Base-by-base conservation (phyloP, 1,140 invertebrate genomes). In the Saccostrea cuccullata region DNA sequence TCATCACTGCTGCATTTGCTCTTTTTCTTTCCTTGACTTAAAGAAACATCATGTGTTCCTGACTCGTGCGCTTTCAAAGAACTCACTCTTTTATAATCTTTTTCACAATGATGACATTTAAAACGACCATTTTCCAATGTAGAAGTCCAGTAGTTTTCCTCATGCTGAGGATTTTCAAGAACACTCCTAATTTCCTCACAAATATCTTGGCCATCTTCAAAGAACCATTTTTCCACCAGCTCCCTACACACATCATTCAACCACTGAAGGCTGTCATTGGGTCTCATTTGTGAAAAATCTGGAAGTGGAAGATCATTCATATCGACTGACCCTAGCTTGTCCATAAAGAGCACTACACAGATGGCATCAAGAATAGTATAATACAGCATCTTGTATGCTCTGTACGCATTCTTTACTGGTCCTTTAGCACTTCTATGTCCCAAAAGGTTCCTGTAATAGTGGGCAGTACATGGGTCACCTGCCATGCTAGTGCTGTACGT, bases 331-430 rank as follows among this genome's bases (percentile, higher is more conserved):
- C 40, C 58, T 2, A 89, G 47, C n/a, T 86, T 12, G 17, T 86
- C 13, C 8, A 88, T 9, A 47, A 90, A 90, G 8, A 89, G 17
- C 5, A 82, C 11, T 30, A 73, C 26, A n/a, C 84, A 84, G 4
- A 90, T 88, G 8, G 77, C 82, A 84, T 84, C 82, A 11, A 84
- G n/a, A 55, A 88, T 58, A 0, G 87, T 88, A 23, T 85, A 86
- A 70, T 85, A 85, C 13, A 89, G 60, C 17, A 85, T 40, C 30
- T 85, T 87, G 47, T 77, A 89, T 26, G 88, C 77, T 55, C 82
- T 40, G 36, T 73, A 89, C 82, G 83, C 77, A 82, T 89, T 89
- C 6, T 85, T 64, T 9, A 89, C 86, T 3, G 82, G 12, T n/a
- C 89, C 86, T 64, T 89, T 87, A 17, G 84, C 89, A 85, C 40